Evolutionary conservation across 2,113 vertebrate species (phyloP), one percentile per base, ranked within the genome.

Genomic region (Casuarius casuarius): DNA sequence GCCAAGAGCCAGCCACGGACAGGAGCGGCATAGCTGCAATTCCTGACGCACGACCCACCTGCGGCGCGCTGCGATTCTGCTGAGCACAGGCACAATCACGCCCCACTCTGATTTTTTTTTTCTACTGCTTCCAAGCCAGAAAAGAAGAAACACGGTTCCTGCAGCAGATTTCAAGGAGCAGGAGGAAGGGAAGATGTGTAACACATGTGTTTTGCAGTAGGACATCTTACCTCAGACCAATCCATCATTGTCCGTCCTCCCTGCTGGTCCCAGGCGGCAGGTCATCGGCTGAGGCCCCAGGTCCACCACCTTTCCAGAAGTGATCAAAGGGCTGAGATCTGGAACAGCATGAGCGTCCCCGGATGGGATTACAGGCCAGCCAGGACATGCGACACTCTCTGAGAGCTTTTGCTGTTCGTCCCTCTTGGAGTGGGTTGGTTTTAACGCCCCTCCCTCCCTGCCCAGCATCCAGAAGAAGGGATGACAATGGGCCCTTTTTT

Each of bases 221-320:
- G 76, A 90, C 77, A 68, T 83, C 75, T 79, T 92, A 52, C 68
- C 77, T 86, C 84, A 89, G 76, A 79, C 62, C 72, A 38, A 94
- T 97, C 35, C 46, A 82, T 97, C 96, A 94, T 13, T 68, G 84
- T 79, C 73, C 88, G n/a, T 62, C 74, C 46, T 29, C 73, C 75
- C 96, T 62, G 90, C 90, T 49, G 87, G 51, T 52, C 46, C 52
- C 48, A 0, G 12, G 92, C 4, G 0, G 77, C 68, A 48, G 70
- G 72, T 94, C 89, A 92, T 29, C 29, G 0, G 18, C 2, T 1
- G 71, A 56, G 44, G 77, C 68, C 77, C 42, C 59, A 17, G 14
- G 79, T 58, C 68, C 83, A 48, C 51, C 3, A 3, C 26, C 23
- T 91, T 67, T 73, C 74, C 88, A 80, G 13, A 84, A 91, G 4